Base-by-base conservation (phyloP, 2,888 invertebrate species). In the Branchipolynoe longqiensis region DNA sequence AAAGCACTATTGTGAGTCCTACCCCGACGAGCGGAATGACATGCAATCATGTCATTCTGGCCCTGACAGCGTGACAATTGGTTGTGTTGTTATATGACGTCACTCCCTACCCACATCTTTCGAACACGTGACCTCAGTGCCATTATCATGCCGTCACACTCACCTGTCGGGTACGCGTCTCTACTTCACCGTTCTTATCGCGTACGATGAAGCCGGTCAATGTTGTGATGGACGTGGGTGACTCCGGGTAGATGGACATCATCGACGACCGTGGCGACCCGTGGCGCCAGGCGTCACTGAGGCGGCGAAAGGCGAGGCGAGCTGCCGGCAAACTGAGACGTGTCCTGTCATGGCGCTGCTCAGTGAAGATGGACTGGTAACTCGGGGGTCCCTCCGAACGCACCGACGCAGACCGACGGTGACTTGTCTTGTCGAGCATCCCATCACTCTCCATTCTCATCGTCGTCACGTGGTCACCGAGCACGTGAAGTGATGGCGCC, bases 201-300 rank as follows among this genome's bases (percentile, higher is more conserved):
- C 78, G 41, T 41, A 78, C 48, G 78, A 78, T 78, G 31, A 78
- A 78, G n/a, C 78, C 78, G 12, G 78, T 78, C 41, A 78, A 31
- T 2, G 78, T 78, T 0, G 78, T 78, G 3, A 54, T 48, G 1
- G 78, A 78, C 41, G 78, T 48, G 48, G 78, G 78, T 14, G 78
- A 78, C 48, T 78, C 78, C 18, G 78, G 78, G 48, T 54, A 78
- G 3, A 78, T 25, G 28, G 78, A 78, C 78, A 48, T 78, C 78
- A 78, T 41, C 1, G 78, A 78, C 2, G 41, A 25, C 8, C 78
- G 41, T 48, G 78, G 78, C 25, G 78, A 25, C 25, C 25, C 41
- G 8, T 78, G 48, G 8, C 78, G 41, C 78, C 78, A 78, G 1
- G 28, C 33, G 78, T 78, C 78, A 25, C 78, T 78, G 1, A 78